Evolutionary conservation across 2,888 invertebrate genomes (phyloP).

Genomic region (Drosophila siamana): DNA sequence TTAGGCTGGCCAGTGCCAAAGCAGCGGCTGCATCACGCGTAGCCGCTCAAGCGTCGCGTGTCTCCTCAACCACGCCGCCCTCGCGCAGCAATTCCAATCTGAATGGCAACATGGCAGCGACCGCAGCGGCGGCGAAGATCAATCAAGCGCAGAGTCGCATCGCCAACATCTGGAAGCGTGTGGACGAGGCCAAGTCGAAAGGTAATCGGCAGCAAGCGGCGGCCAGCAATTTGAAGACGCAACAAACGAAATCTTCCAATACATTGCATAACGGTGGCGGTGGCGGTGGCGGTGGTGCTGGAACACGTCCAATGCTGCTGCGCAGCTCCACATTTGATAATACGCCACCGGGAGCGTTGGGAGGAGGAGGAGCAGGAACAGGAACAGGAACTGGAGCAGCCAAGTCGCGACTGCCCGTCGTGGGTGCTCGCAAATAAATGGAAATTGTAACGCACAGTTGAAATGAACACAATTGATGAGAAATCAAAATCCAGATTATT

Average conservation of each 20-base stretch:
- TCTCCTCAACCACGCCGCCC: slow-evolving; percentile 84
- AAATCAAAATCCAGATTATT: slow-evolving; percentile 58
- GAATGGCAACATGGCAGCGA: slow-evolving; percentile 52
- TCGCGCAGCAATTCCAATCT: slow-evolving; percentile 85
- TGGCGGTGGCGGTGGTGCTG: slow-evolving; percentile 18
- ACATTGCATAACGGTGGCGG: slow-evolving; percentile 37
- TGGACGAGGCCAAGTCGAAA: slow-evolving; percentile 81
- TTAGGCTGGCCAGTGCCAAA: slow-evolving; percentile 75
- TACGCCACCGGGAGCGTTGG: slow-evolving; percentile 56
- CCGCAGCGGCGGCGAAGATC: slow-evolving; percentile 75
- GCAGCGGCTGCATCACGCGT: slow-evolving; percentile 72
- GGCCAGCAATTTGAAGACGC: slow-evolving; percentile 59
- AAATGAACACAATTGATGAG: slow-evolving; percentile 25
- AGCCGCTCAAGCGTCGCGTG: slow-evolving; percentile 71
- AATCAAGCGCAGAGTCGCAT: slow-evolving; percentile 84
- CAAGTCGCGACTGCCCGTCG: slow-evolving; percentile 68
- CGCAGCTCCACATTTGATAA: slow-evolving; percentile 85
- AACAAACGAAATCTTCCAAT: slow-evolving; percentile 73
- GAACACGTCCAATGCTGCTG: slow-evolving; percentile 64
- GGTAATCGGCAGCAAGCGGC: slow-evolving; percentile 10
- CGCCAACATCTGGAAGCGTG: slow-evolving; percentile 84
- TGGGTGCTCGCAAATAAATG: slow-evolving; percentile 58
- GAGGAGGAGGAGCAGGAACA: neutral
- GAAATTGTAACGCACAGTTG: slow-evolving; percentile 27
- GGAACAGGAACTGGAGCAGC: neutral